Percentiles rank a stretch among this genome's conserved stretches.
These are phyloP conservation scores for Tragelaphus strepsiceros DNA, from an alignment of 2,113 vertebrate genomes.

Conservation along the genomic window DNA sequence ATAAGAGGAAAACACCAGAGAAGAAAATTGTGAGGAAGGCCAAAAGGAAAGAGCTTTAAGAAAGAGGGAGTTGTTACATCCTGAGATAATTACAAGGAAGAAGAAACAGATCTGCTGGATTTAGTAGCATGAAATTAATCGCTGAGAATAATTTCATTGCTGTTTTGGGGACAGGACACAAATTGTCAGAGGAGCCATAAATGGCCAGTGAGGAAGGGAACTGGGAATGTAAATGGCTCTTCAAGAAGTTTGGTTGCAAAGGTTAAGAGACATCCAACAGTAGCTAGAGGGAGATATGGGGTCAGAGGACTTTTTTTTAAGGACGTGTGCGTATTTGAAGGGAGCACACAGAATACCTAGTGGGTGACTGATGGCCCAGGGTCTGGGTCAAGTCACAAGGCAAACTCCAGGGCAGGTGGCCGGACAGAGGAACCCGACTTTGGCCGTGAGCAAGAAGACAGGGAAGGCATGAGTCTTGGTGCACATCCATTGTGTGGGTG, in stretches of 20 bases:
- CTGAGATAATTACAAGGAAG: background rate
- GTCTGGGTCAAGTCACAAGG: background rate
- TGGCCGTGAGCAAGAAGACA: background rate
- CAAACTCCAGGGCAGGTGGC: background rate
- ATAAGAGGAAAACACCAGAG: background rate
- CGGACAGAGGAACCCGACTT: background rate
- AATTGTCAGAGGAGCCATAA: background rate
- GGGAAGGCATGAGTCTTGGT: background rate
- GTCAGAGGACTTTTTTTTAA: background rate
- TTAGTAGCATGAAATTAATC: background rate
- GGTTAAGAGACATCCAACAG: background rate
- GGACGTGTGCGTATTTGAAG: background rate
- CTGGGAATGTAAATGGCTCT: background rate
- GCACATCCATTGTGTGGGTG: background rate
- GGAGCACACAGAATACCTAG: background rate
- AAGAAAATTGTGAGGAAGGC: background rate
- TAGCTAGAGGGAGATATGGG: background rate
- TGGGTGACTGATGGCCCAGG: background rate
- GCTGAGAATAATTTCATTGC: background rate
- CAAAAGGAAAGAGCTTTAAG: background rate
- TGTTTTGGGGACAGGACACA: background rate
- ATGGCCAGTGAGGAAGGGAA: background rate
- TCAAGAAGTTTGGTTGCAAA: background rate
- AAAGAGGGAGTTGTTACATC: background rate
- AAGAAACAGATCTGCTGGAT: background rate